phyloP scores from a whole-genome alignment of 2,113 vertebrate species.

The Podilymbus podiceps region DNA sequence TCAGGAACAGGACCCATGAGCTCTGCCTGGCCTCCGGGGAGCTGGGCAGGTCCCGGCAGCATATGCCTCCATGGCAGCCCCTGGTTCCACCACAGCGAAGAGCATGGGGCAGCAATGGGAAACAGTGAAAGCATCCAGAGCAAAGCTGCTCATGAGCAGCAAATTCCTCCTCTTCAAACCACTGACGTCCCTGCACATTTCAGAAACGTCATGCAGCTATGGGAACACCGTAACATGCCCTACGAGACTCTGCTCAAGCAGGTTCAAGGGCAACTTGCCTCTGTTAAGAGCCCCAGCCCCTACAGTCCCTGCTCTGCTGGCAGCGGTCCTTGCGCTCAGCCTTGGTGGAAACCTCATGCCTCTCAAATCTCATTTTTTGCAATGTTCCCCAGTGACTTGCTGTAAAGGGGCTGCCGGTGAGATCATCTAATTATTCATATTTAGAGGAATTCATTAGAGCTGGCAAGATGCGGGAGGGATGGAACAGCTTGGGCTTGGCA shows the following conservation, averaged over 20 bases:
- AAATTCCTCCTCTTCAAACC: background rate
- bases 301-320: background rate
- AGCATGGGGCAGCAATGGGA: background rate
- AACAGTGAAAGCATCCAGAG: background rate
- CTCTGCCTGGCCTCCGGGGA: background rate
- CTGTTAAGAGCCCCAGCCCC: background rate
- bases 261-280: background rate
- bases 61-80: accelerated
- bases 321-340: background rate
- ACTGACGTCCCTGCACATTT: background rate
- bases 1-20: accelerated
- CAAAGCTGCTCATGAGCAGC: background rate
- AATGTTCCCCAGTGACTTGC: background rate
- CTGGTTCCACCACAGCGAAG: background rate
- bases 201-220: background rate
- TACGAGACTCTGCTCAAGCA: background rate
- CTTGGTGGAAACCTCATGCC: accelerated
- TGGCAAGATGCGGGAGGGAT: background rate
- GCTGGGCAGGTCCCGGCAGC: background rate
- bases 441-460: constrained; percentile 20
- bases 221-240: background rate
- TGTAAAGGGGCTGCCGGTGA: background rate
- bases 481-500: background rate
- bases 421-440: constrained; percentile 15
- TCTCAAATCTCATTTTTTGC: background rate